Conservation (phyloP, 2,888 invertebrate genomes). For the Macropis europaea region DNA sequence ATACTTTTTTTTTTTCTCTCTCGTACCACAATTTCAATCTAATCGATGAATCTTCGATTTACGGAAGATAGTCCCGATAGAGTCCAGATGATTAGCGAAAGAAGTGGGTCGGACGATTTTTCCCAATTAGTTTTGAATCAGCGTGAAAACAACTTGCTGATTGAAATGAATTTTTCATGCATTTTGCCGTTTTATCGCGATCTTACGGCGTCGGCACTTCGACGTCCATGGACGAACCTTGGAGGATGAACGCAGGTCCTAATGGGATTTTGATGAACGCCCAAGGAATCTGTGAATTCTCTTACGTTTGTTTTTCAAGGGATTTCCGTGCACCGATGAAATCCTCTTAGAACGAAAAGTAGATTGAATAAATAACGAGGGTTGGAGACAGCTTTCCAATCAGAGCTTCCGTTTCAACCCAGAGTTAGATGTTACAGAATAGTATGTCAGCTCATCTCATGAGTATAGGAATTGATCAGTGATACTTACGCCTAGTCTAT, state of each 20-base stretch:
- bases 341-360: background rate
- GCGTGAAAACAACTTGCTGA: background rate
- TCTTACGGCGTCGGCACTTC: background rate
- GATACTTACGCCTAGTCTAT: no score
- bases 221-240: background rate
- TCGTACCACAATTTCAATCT: background rate
- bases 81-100: background rate
- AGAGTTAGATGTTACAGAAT: no score
- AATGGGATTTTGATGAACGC: background rate
- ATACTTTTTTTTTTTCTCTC: background rate
- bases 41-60: background rate
- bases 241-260: background rate
- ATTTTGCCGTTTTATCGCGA: background rate
- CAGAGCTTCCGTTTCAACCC: no score
- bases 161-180: background rate
- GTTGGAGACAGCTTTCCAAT: background rate
- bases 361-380: no score
- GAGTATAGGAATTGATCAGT: no score
- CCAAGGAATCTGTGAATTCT: background rate
- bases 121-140: background rate
- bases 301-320: background rate
- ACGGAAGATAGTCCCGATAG: background rate
- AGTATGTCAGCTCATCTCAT: no score
- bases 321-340: background rate
- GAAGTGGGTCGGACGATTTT: background rate